Base-by-base conservation (phyloP, 37 sponge, comb jelly and placozoan species). In the Cliona cf. orientalis region DNA sequence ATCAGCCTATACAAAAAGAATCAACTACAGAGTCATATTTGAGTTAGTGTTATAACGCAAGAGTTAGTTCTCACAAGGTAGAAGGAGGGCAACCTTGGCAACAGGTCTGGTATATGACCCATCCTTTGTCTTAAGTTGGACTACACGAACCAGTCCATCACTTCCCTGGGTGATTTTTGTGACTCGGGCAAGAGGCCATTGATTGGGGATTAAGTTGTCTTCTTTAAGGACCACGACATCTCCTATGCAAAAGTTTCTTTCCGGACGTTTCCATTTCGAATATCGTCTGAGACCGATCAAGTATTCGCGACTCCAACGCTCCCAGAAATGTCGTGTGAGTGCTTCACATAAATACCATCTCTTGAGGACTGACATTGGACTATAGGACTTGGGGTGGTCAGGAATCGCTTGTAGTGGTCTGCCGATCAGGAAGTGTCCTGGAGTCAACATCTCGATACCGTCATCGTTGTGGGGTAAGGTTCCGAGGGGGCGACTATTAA, bases 361-460 rank as follows among this genome's bases (percentile, higher is more conserved):
- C 19, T 46, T 41, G 29, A 64, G 66, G 5, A 74, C 39, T 35
- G 72, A 41, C 17, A 59, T 14, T 9, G 62, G 57, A 58, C 32
- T n/a, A 25, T 33, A 68, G 22, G 42, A 35, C 7, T n/a, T 3
- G 22, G 70, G 22, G 28, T 29, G 41, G 38, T 53, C 69, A 23
- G 74, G 66, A 5, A 83, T 9, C 36, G 70, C 58, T 75, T 66
- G 73, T 11, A 76, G 21, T 26, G 84, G 66, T 61, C 75, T 61
- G 9, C 85, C 85, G 28, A 72, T 31, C 41, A 86, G 64, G 65
- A 78, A 78, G 70, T 85, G 86, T 56, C 62, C 71, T 31, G 86
- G 86, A 3, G 86, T 77, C 22, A 83, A 36, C 7, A 58, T 43
- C 19, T 84, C 69, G 23, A 84, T 66, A 25, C 76, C 67, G 39